These are phyloP conservation scores for Oreochromis grahami DNA, from an alignment of 2,797 vertebrate species.

Conservation along the genomic window DNA sequence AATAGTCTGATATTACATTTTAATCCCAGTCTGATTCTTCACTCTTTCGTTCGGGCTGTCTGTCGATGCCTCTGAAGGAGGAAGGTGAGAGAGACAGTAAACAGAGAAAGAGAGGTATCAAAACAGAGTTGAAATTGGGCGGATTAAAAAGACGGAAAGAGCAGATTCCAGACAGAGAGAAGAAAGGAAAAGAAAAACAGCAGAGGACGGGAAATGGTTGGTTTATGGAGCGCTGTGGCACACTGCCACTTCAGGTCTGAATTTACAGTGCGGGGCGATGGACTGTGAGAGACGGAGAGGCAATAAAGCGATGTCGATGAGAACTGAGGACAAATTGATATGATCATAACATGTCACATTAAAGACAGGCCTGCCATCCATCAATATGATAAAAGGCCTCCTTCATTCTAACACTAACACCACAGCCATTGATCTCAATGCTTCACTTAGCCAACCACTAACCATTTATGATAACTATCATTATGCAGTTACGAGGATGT, in stretches of 20 bases:
- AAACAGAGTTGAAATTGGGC: constrained; percentile 26
- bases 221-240: constrained; percentile 49
- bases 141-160: not conserved
- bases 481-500: constrained; percentile 45
- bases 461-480: constrained; percentile 65
- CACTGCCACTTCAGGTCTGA: constrained; percentile 43
- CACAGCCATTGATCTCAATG: constrained; percentile 59
- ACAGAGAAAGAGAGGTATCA: constrained; percentile 23
- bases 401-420: constrained; percentile 46
- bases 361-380: constrained; percentile 69
- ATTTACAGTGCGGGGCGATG: constrained; percentile 58
- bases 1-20: constrained; percentile 79
- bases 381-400: constrained; percentile 73
- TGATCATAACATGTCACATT: constrained; percentile 76
- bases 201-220: constrained; percentile 23
- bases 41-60: constrained; percentile 40
- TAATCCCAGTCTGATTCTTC: constrained; percentile 73
- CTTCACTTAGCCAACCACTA: constrained; percentile 58
- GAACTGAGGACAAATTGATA: constrained; percentile 73
- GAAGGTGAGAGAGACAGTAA: constrained; percentile 12
- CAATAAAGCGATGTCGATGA: constrained; percentile 70
- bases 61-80: constrained; percentile 27
- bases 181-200: not conserved
- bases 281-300: constrained; percentile 59
- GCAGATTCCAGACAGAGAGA: not conserved